Percentiles rank a stretch among this genome's conserved stretches.
Evolutionary conservation across 2,888 invertebrate species (phyloP).

Genomic region (Drosophila planitibia): DNA sequence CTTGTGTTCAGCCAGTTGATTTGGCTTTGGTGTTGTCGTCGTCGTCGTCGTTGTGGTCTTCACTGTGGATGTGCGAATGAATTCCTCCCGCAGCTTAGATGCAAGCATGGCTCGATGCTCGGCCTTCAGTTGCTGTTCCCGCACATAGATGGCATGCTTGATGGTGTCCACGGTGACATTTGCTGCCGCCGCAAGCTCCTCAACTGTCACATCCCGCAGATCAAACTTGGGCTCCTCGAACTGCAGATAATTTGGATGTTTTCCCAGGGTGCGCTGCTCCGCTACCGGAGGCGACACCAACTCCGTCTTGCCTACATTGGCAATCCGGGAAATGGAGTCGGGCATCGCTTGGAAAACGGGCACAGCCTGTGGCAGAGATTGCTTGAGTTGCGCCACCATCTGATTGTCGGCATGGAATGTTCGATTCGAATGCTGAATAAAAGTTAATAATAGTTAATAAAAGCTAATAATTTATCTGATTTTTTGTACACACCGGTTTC

Average conservation of each 20-base stretch:
- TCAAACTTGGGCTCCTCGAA: slow-evolving; percentile 83
- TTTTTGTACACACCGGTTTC: slow-evolving; percentile 60
- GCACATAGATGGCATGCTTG: slow-evolving; percentile 90
- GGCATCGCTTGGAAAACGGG: slow-evolving; percentile 87
- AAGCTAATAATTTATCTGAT: neutral
- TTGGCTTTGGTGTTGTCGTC: slow-evolving; percentile 77
- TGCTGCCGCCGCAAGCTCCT: slow-evolving; percentile 89
- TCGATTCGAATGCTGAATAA: slow-evolving; percentile 73
- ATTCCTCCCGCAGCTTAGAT: slow-evolving; percentile 79
- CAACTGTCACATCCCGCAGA: slow-evolving; percentile 84
- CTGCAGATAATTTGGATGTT: slow-evolving; percentile 81
- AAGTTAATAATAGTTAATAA: neutral
- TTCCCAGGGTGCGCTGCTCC: slow-evolving; percentile 60
- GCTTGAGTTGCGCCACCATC: slow-evolving; percentile 62
- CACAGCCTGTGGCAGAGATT: slow-evolving; percentile 81
- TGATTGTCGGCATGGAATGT: slow-evolving; percentile 82
- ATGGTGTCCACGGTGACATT: slow-evolving; percentile 92
- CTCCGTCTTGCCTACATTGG: slow-evolving; percentile 59
- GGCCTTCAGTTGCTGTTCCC: slow-evolving; percentile 89
- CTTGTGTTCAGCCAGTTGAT: slow-evolving; percentile 72
- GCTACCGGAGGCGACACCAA: slow-evolving; percentile 23
- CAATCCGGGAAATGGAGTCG: slow-evolving; percentile 85
- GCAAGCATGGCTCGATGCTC: slow-evolving; percentile 86
- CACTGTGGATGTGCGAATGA: slow-evolving; percentile 86
- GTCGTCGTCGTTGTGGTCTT: slow-evolving; percentile 84